Evolutionary conservation across 2,113 vertebrate genomes (phyloP), one percentile per base, ranked within the genome.

Genomic region (Rhynchomys soricoides): DNA sequence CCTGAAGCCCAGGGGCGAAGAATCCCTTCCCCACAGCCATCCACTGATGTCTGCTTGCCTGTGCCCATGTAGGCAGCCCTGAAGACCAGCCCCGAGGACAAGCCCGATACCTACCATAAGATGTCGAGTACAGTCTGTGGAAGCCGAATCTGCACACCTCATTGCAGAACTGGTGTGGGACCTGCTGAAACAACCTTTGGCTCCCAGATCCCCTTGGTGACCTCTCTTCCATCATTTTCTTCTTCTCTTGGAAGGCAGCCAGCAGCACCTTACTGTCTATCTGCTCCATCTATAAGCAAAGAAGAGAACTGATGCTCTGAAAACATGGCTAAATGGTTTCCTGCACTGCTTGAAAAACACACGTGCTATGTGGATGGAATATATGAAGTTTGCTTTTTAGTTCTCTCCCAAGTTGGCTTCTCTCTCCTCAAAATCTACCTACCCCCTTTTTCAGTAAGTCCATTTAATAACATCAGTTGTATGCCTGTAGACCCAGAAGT

Each of bases 71-170:
- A 57, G 1, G 17, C 3, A 52, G 57, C 22, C n/a, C 59, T 6
- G 22, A 62, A 4, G 37, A 73, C 1, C 4, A 43, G 31, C n/a
- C 52, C 59, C 2, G 11, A 50, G 1, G 31, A 79, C 3, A 55
- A 83, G n/a, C 75, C 57, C 66, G 77, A 93, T 62, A 95, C 94
- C 57, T 99, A 99, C 99, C 99, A 29, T 90, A 8, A 62, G 98
- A 98, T 85, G 97, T 90, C 0, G 99, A 98, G 31, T 98, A 99
- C 70, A 98, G 97, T 83, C 99, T 98, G 66, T 99, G 99, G 98
- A 99, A 99, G 77, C 99, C 99, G 37, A 98, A 97, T 2, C 92
- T 98, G 97, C 98, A 98, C 19, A 99, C 98, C 9, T 97, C 93
- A 29, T 97, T 70, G 29, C 98, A 99, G 97, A 99, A 99, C 86